Evolutionary conservation across 1,140 invertebrate genomes (phyloP), one percentile per base, ranked within the genome.

Genomic region (Plutomurus gul): DNA sequence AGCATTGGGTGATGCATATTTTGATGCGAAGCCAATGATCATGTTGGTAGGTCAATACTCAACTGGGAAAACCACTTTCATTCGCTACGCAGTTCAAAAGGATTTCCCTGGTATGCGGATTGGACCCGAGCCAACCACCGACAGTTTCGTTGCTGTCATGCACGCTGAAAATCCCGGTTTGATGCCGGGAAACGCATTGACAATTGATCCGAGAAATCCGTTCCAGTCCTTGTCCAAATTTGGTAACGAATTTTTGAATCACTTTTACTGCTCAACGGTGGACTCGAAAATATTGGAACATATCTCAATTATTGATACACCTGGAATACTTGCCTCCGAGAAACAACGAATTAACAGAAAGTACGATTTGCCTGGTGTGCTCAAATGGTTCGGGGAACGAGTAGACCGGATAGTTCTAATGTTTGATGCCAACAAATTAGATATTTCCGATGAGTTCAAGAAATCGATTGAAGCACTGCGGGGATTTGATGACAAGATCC

Each of bases 391-490:
- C 87, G 97, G 97, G 0, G 98, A 99, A 86, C 89, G 97, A 77
- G 96, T 99, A 0, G 98, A 99, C 85, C 90, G 97, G 84, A 99
- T 99, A 82, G 96, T 99, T 85, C 88, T 99, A 18, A 88, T 99
- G 10, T 99, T 99, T 87, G 97, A 99, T 88, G 97, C 97, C 27
- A 97, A 99, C 88, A 99, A 99, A 87, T 88, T 99, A n/a, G 98
- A 99, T 86, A 99, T 99, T 85, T 99, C 96, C 4, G 98, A 99
- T 87, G 98, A 99, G 87, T 98, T 99, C 86, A 88, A 94, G 75
- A 88, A 96, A 82, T 96, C 94, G 20, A 99, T 99, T 82, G 96
- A 98, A 88, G 95, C 96, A 0, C 87, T 99, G 10, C 88, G 94
- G 82, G 95, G 96, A 0, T 97, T 99, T 86, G 97, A 99, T 87